phyloP scores from a whole-genome alignment of 23 tunicate genomes.

The Oikopleura vanhoeffeni region DNA sequence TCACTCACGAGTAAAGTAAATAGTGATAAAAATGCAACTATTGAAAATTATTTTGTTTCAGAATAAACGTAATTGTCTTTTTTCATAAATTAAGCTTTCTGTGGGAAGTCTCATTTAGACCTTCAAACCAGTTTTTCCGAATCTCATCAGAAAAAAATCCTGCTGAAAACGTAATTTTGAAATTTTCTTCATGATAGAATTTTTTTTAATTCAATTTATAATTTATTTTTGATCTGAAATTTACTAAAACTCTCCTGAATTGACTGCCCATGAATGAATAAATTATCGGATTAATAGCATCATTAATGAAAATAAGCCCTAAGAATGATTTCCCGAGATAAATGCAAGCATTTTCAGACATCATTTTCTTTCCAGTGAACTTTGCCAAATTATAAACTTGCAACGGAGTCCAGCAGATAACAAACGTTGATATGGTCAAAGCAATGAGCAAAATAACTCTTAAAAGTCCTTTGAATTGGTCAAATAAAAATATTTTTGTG shows the following conservation, averaged over 20 bases:
- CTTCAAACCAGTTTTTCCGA: no score
- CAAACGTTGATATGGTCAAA: background rate
- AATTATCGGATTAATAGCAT: conserved; percentile 6
- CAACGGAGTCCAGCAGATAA: conserved; percentile 4
- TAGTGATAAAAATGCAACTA: no score
- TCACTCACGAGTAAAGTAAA: no score
- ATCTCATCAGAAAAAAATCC: no score
- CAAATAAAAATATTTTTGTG: background rate
- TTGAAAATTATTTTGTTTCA: no score
- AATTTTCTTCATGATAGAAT: no score
- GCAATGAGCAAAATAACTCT: background rate
- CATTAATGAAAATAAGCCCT: background rate
- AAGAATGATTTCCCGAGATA: background rate
- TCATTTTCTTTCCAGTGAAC: background rate
- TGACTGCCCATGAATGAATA: background rate
- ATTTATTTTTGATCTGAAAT: no score
- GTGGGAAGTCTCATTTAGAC: no score
- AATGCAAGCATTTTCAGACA: background rate
- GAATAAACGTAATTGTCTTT: no score
- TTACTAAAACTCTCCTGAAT: background rate
- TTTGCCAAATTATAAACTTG: background rate
- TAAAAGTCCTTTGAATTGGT: background rate
- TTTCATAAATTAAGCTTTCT: no score
- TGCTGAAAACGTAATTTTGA: no score
- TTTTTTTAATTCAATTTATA: no score